These are phyloP conservation scores for Leptopilina clavipes DNA, from an alignment of 1,140 invertebrate genomes.

Conservation along the genomic window DNA sequence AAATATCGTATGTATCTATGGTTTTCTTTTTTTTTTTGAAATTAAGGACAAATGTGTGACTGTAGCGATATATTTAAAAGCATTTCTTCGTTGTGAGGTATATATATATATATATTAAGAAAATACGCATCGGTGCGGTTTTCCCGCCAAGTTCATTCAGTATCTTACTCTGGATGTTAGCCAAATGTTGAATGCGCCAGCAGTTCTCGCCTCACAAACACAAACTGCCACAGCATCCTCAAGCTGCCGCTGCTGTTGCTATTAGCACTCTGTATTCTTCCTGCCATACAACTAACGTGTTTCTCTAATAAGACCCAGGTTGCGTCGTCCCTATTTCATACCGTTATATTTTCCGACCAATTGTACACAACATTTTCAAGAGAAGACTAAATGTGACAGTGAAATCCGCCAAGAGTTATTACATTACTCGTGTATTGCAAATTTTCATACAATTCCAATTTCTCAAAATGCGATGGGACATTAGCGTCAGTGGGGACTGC, in stretches of 20 bases:
- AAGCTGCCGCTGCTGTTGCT: slow-evolving; percentile 50
- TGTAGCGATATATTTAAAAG: slow-evolving; percentile 41
- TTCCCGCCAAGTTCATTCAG: slow-evolving; percentile 73
- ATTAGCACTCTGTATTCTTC: slow-evolving; percentile 39
- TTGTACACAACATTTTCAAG: slow-evolving; percentile 54
- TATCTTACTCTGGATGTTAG: slow-evolving; percentile 68
- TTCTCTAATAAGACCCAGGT: slow-evolving; percentile 65
- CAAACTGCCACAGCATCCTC: slow-evolving; percentile 47
- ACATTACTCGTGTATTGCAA: slow-evolving; percentile 51
- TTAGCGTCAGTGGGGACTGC: slow-evolving; percentile 43
- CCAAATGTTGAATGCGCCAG: slow-evolving; percentile 67
- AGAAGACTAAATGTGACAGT: slow-evolving; percentile 60
- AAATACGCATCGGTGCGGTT: slow-evolving; percentile 60
- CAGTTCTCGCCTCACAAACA: slow-evolving; percentile 48
- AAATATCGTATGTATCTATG: too few species aligned
- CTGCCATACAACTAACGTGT: slow-evolving; percentile 45
- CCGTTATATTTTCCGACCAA: slow-evolving; percentile 65
- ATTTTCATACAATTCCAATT: slow-evolving; percentile 42
- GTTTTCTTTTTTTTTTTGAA: too few species aligned
- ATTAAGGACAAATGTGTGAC: too few species aligned
- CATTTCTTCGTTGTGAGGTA: slow-evolving; percentile 48
- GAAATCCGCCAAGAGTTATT: slow-evolving; percentile 64
- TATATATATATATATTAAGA: too few species aligned
- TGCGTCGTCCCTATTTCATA: slow-evolving; percentile 54
- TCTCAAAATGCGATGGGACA: slow-evolving; percentile 23